Percentiles rank a stretch among this genome's conserved stretches.
phyloP scores from a whole-genome alignment of 2,888 invertebrate species.

The Catocala nupta region DNA sequence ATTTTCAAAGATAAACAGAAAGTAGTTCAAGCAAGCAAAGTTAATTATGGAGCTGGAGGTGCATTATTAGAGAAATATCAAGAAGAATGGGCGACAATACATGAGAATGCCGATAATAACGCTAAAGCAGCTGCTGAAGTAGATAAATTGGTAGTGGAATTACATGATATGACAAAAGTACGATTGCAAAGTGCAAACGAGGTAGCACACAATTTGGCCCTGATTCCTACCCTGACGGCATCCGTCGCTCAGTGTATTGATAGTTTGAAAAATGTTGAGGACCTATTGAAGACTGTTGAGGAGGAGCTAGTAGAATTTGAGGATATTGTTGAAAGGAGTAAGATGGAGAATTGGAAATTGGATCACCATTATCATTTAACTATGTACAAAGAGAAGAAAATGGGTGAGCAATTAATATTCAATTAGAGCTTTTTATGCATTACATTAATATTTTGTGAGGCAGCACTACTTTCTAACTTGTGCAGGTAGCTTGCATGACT shows the following conservation, averaged over 20 bases:
- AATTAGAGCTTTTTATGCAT: no score
- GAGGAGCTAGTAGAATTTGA: conserved; percentile 89
- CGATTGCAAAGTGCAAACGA: conserved; percentile 74
- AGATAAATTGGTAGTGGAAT: conserved; percentile 75
- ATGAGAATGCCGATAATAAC: conserved; percentile 90
- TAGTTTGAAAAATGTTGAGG: conserved; percentile 85
- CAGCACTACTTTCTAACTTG: no score
- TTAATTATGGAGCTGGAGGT: conserved; percentile 89
- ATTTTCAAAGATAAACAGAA: conserved; percentile 80
- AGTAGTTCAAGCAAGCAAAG: conserved; percentile 69
- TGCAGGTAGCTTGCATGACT: no score
- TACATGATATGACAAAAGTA: conserved; percentile 69
- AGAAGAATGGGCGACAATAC: conserved; percentile 90
- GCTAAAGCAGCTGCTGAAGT: conserved; percentile 88
- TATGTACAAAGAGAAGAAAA: conserved; percentile 90
- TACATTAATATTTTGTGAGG: no score
- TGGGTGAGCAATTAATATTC: conserved; percentile 79
- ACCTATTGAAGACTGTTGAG: conserved; percentile 89
- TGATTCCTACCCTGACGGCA: conserved; percentile 75
- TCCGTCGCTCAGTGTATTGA: conserved; percentile 84
- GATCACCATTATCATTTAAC: conserved; percentile 91
- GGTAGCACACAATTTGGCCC: conserved; percentile 69
- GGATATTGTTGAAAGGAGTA: conserved; percentile 90
- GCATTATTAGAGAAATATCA: conserved; percentile 91
- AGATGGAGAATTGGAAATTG: conserved; percentile 90